Base-by-base conservation (phyloP, 2,113 vertebrate genomes). In the Hippopotamus amphibius region DNA sequence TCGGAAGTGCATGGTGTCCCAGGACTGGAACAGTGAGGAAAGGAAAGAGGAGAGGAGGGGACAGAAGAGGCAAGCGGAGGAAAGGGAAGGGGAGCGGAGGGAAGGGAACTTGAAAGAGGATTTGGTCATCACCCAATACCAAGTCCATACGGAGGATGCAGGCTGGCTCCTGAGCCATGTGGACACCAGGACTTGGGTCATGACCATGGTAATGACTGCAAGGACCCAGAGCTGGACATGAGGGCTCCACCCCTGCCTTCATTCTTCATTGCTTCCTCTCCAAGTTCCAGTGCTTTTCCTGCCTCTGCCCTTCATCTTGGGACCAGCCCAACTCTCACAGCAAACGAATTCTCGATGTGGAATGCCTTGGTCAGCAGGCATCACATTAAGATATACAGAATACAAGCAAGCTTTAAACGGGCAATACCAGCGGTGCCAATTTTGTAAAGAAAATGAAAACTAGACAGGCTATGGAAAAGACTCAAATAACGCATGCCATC, bases 21-120 rank as follows among this genome's bases (percentile, higher is more conserved):
- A 7, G 24, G 28, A 1, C 26, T 50, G 61, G 19, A 22, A 19
- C 3, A 26, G 4, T 3, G 22, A 41, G 4, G 11, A 41, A 13
- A 66, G 43, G 21, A 33, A 37, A n/a, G 26, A 33, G 50, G 15
- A 7, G 28, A 9, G 57, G 43, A 1, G 5, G 0, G 4, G 7
- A 9, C 0, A 3, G 28, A 7, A 57, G 55, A 57, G 6, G 21
- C 0, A 2, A 57, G 17, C 17, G 2, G 0, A 57, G 55, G 19
- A 57, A 57, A 57, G 55, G 55, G 17, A 57, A 10, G 14, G 0
- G n/a, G 24, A 22, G 4, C 5, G 28, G 12, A 65, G 41, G 19
- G 22, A 6, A 26, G 30, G 10, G 14, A 33, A 13, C 22, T 16
- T 8, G 33, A 21, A 41, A 16, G n/a, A 41, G 63, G 12, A 14